phyloP scores from a whole-genome alignment of 2,888 invertebrate genomes.

The Mylabris sibirica region DNA sequence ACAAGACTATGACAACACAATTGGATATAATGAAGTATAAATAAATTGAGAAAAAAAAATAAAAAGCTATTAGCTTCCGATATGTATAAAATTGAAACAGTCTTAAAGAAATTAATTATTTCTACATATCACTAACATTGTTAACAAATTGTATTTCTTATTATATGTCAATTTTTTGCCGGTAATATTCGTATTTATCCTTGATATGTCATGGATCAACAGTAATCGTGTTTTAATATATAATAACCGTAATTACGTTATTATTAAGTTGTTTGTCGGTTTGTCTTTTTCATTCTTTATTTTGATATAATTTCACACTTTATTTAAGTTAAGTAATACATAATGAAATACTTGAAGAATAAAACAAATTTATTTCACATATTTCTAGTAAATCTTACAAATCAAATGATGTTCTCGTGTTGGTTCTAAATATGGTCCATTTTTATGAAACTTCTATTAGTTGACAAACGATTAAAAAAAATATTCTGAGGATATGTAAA shows the following conservation, averaged over 20 bases:
- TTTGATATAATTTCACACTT: slow-evolving; percentile 1
- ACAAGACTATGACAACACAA: neutral
- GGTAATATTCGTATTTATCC: neutral
- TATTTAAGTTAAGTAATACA: neutral
- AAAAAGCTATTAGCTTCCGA: neutral
- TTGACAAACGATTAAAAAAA: no score
- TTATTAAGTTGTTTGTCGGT: slow-evolving; percentile 17
- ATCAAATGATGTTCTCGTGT: neutral
- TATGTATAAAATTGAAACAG: neutral
- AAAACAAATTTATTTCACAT: neutral
- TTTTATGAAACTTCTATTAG: no score
- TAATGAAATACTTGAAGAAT: neutral
- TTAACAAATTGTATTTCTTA: neutral
- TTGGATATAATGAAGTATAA: neutral
- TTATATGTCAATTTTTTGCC: neutral
- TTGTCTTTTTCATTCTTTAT: neutral
- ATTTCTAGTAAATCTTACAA: neutral
- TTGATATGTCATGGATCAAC: slow-evolving; percentile 12
- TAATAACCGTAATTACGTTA: slow-evolving; percentile 16
- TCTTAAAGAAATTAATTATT: neutral
- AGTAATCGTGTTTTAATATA: slow-evolving; percentile 19
- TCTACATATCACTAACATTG: neutral
- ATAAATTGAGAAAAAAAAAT: neutral
- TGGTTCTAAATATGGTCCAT: no score
- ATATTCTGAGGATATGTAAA: no score